phyloP scores from a whole-genome alignment of 2,888 invertebrate species.

The Drosophila subsilvestris region DNA sequence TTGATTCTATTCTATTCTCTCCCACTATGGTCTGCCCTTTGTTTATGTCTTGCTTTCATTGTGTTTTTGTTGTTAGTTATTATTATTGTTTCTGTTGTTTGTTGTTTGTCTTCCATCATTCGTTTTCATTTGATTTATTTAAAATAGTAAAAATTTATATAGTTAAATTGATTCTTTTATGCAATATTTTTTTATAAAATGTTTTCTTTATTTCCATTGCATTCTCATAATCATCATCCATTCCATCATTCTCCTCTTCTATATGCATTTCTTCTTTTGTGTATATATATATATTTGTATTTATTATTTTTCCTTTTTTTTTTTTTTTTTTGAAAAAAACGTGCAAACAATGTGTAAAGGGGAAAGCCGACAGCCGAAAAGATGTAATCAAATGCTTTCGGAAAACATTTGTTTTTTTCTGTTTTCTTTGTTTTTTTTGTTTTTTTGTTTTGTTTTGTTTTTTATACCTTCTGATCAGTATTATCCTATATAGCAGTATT shows the following conservation, averaged over 20 bases:
- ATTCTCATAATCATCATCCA: constrained; percentile 41
- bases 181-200: constrained; percentile 56
- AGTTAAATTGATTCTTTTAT: constrained; percentile 68
- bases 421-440: constrained; percentile 50
- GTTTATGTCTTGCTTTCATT: constrained; percentile 43
- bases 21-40: background rate
- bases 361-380: constrained; percentile 85
- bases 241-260: constrained; percentile 38
- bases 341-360: constrained; percentile 86
- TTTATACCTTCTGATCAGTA: constrained; percentile 23
- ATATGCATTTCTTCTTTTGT: constrained; percentile 54
- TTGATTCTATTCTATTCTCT: constrained; percentile 18
- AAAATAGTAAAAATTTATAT: constrained; percentile 73
- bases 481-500: constrained; percentile 27
- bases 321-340: constrained; percentile 81
- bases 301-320: constrained; percentile 33
- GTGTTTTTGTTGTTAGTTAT: constrained; percentile 34
- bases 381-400: constrained; percentile 72
- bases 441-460: constrained; percentile 35
- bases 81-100: constrained; percentile 57
- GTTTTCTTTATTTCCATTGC: constrained; percentile 57
- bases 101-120: constrained; percentile 43
- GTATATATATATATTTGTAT: constrained; percentile 44
- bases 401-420: constrained; percentile 69
- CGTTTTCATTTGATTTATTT: constrained; percentile 47